phyloP scores from a whole-genome alignment of 2,797 vertebrate species.

The Alcedo atthis region DNA sequence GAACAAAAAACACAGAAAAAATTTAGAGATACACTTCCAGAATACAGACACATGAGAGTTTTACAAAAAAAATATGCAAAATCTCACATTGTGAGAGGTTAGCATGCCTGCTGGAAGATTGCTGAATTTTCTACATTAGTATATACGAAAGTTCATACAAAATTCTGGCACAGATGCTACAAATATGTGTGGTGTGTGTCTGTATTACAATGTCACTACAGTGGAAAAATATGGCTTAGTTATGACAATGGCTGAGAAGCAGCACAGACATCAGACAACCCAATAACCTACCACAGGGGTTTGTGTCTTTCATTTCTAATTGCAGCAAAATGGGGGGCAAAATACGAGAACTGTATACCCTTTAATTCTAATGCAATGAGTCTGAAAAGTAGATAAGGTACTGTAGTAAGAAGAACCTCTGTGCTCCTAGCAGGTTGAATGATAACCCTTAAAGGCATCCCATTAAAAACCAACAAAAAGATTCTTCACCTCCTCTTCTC shows the following conservation, averaged over 20 bases:
- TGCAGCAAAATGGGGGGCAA: constrained; percentile 18
- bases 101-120: constrained; percentile 9
- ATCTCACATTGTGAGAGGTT: constrained; percentile 2
- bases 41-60: neutral
- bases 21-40: neutral
- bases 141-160: constrained; percentile 38
- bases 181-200: constrained; percentile 9
- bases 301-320: constrained; percentile 37
- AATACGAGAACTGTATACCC: neutral
- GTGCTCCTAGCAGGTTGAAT: neutral
- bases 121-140: neutral
- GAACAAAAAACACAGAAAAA: neutral
- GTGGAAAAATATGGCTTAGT: constrained; percentile 22
- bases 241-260: constrained; percentile 4
- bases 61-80: constrained; percentile 5
- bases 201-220: constrained; percentile 1
- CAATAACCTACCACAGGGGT: neutral
- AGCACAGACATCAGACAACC: neutral
- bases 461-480: constrained; percentile 31
- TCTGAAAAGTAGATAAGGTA: constrained; percentile 38
- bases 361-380: neutral
- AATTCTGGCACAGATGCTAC: constrained; percentile 45
- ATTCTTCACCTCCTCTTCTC: constrained; percentile 6
- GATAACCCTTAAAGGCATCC: constrained; percentile 39
- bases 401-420: neutral